Base-by-base conservation (phyloP, 2,888 invertebrate species). In the Incurvaria masculella region DNA sequence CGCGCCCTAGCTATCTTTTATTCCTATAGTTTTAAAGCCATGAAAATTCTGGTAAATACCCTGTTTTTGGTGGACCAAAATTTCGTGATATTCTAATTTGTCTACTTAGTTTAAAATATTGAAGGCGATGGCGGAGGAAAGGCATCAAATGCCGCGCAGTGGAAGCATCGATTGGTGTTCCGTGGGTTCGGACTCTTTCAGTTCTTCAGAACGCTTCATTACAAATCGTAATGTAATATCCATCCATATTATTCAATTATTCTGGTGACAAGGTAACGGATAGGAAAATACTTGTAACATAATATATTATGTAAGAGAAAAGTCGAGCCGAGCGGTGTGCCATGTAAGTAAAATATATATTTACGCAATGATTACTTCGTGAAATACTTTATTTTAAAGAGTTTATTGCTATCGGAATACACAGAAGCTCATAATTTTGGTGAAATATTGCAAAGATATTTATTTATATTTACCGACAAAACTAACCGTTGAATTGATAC, bases 191-290 rank as follows among this genome's bases (percentile, higher is more conserved):
- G 14, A 20, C 42, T 5, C 20, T 18, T 5, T 42, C 42, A 16
- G 61, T 62, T 59, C 61, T 54, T 62, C 61, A 62, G 68, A 70
- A 64, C 67, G 73, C 74, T 73, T 74, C 56, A 64, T 71, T 73
- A 75, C 74, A 74, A n/a, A 76, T 72, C 66, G 10, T 62, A 65
- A 73, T 63, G 63, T 67, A 65, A 67, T 72, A 72, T 78, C 78
- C 76, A 76, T 76, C 76, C 76, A 76, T 72, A 65, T 68, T 71
- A 74, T 71, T 75, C 76, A 76, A 78, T 78, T 78, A 76, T 70
- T 70, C 69, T 72, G 74, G 74, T 69, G 69, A 76, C 75, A 76
- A 75, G 74, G 78, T 75, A 72, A 71, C 68, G 66, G 66, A 62
- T 71, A 68, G 71, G 68, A 66, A 65, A 66, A 62, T 61, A 63